These are phyloP conservation scores for Schizopygopsis malacanthus DNA, from an alignment of 2,797 vertebrate species.

Conservation along the genomic window DNA sequence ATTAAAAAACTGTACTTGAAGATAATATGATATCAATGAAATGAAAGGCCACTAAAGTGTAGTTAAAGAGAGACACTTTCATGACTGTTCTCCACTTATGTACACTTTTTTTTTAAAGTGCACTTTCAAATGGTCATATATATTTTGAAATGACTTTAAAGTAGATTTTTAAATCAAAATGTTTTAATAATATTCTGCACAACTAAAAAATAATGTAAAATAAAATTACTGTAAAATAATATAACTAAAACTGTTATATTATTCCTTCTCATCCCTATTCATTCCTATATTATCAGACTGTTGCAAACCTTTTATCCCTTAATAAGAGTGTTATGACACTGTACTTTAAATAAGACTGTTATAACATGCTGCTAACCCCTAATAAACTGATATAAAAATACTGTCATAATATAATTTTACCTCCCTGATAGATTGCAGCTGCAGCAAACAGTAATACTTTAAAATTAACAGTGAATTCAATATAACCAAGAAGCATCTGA, in stretches of 20 bases:
- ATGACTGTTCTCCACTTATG: neutral
- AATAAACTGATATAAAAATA: neutral
- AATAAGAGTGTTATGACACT: neutral
- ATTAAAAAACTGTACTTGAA: neutral
- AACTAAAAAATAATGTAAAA: no score
- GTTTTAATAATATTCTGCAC: neutral
- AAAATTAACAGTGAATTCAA: slow-evolving; percentile 76
- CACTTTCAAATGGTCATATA: no score
- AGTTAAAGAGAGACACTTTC: neutral
- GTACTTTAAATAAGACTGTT: neutral
- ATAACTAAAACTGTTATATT: neutral
- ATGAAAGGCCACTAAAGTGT: neutral
- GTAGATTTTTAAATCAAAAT: neutral
- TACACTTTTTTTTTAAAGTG: neutral
- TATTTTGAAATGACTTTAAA: neutral
- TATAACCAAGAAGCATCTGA: slow-evolving; percentile 50
- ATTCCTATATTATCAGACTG: neutral
- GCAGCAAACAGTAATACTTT: slow-evolving; percentile 73
- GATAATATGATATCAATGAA: neutral
- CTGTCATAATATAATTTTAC: neutral
- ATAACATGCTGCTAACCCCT: neutral
- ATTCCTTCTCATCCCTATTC: neutral
- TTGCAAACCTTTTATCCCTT: neutral
- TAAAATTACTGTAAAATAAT: no score
- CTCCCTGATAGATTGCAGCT: no score